Evolutionary conservation across 1,140 invertebrate species (phyloP), one percentile per base, ranked within the genome.

Genomic region (Hormaphis cornu): DNA sequence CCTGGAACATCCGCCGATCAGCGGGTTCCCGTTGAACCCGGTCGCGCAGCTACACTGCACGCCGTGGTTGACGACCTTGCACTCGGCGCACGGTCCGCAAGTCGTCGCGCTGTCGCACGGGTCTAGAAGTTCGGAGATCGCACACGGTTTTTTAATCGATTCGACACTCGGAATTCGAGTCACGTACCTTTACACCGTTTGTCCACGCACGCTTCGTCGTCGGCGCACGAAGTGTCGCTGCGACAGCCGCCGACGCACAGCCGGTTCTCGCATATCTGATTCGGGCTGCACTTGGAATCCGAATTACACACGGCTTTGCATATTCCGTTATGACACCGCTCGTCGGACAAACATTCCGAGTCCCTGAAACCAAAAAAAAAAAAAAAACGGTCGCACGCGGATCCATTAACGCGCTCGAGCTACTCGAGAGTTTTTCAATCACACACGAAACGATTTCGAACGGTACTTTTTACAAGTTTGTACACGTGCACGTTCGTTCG

Each of bases 181-280:
- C 7, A 16, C 16, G 3, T 80, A 87, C 86, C 84, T 83, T 82
- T 85, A 75, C 91, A 93, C 77, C 89, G 85, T 73, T 89, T 88
- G 73, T 89, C 86, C 30, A 93, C 82, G 76, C 91, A 94, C 2
- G 90, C 86, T 76, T 90, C 82, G 61, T 87, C 79, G 69, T 77
- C 79, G 3, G 84, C 79, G 76, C 92, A 95, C 12, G 86, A 83
- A n/a, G 85, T 84, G 76, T 93, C 91, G 75, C 83, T 89, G 37
- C 90, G 82, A 76, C 91, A 94, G 18, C 91, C 91, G 73, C 87
- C 83, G 72, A 90, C 85, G 76, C 92, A 95, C 70, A 93, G 81
- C 72, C 91, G 83, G 73, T 89, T 91, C 76, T 89, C 86, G 75
- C 92, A 95, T 73, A 93, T 92, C 76, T 92, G 87, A 73, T 89